A percentile compares a stretch with the other conserved stretches of the same genome.
phyloP scores from a whole-genome alignment of 2,113 vertebrate genomes.

The Vulpes vulpes region DNA sequence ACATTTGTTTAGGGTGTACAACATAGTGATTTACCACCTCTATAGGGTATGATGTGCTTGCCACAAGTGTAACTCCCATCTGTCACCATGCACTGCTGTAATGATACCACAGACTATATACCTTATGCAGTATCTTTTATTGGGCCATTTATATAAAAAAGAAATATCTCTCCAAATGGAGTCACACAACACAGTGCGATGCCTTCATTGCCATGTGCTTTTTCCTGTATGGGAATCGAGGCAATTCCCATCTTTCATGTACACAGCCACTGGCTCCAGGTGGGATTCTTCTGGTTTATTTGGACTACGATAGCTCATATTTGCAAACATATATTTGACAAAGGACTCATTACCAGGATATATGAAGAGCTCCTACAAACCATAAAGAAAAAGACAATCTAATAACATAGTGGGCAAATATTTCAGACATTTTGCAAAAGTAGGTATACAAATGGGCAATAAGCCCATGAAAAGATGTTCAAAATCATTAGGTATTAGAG shows the following conservation, averaged over 20 bases:
- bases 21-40: neutral
- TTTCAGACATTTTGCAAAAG: neutral
- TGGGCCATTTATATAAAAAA: neutral
- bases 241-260: neutral
- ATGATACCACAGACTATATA: neutral
- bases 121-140: neutral
- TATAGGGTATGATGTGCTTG: neutral
- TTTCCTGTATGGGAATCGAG: neutral
- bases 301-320: neutral
- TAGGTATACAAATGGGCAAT: neutral
- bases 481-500: neutral
- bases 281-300: neutral
- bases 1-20: neutral
- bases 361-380: neutral
- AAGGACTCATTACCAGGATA: conserved; percentile 4
- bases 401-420: neutral
- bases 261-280: neutral
- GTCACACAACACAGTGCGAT: neutral
- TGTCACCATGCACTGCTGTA: neutral
- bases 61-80: neutral
- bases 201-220: neutral
- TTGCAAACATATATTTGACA: neutral
- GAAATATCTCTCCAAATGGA: neutral
- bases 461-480: neutral
- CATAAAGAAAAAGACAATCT: neutral